A percentile compares a stretch with the other conserved stretches of the same genome.
phyloP scores from a whole-genome alignment of 2,888 invertebrate genomes.

The Sinopyrophorus schimmeli region DNA sequence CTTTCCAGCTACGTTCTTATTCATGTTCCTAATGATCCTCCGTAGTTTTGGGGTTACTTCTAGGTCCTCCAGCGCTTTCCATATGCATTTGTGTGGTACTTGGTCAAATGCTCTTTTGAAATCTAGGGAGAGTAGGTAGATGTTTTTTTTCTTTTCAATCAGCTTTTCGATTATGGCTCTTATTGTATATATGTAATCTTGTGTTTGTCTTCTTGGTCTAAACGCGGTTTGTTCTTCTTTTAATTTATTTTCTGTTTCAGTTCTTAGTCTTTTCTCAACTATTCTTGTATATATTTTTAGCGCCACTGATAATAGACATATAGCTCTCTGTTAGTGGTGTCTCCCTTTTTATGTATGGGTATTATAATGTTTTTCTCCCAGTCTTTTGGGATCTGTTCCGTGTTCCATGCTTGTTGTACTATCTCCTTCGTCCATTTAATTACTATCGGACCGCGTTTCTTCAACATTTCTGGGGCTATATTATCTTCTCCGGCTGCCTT shows the following conservation, averaged over 20 bases:
- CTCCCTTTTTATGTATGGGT: neutral
- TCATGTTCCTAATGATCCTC: neutral
- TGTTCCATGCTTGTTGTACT: neutral
- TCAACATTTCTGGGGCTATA: neutral
- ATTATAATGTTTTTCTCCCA: neutral
- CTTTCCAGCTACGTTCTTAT: neutral
- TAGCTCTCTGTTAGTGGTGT: neutral
- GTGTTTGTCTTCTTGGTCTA: neutral
- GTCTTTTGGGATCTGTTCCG: neutral
- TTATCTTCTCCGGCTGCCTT: neutral
- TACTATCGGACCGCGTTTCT: neutral
- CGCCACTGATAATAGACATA: neutral
- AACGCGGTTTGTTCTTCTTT: constrained; percentile 1
- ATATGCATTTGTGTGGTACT: neutral
- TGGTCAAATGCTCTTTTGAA: neutral
- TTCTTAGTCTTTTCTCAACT: neutral
- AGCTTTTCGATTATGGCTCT: neutral
- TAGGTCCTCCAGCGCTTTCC: neutral
- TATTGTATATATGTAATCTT: neutral
- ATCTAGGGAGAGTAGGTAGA: neutral
- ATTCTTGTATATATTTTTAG: neutral
- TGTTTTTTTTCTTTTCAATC: neutral
- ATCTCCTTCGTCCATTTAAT: neutral
- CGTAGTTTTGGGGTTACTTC: neutral
- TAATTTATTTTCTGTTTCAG: neutral